These are phyloP conservation scores for Lordiphosa mommai DNA, from an alignment of 1,140 invertebrate species.

Conservation along the genomic window DNA sequence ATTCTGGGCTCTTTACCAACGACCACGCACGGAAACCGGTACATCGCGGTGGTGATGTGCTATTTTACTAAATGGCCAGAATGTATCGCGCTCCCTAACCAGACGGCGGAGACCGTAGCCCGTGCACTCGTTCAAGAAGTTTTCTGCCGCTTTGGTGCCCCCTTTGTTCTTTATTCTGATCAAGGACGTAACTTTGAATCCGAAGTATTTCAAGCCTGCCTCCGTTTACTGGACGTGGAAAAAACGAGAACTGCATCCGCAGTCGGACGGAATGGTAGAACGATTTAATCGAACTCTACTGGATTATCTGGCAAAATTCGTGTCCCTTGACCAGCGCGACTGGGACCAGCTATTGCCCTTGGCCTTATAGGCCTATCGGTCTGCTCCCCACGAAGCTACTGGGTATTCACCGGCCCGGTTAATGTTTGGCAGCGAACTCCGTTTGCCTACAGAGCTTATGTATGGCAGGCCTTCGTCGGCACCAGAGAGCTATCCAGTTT, in stretches of 20 bases:
- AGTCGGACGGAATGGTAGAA: too few relatives aligned
- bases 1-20: conserved; percentile 69
- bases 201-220: too few relatives aligned
- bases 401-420: background rate
- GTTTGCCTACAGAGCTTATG: background rate
- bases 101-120: conserved; percentile 72
- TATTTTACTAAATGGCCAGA: too few relatives aligned
- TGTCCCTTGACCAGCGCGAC: background rate
- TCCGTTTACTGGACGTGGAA: background rate
- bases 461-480: background rate
- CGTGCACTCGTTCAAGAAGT: conserved; percentile 62
- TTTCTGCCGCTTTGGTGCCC: conserved; percentile 70
- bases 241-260: background rate
- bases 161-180: conserved; percentile 68
- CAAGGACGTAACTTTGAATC: conserved; percentile 43
- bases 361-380: too few relatives aligned
- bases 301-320: background rate
- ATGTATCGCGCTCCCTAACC: conserved; percentile 35
- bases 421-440: background rate
- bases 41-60: too few relatives aligned
- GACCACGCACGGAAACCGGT: too few relatives aligned
- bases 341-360: background rate
- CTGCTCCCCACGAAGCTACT: background rate
- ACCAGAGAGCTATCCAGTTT: background rate
- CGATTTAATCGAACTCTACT: background rate